These are phyloP conservation scores for Esox niger DNA, from an alignment of 2,113 vertebrate genomes.

Conservation along the genomic window DNA sequence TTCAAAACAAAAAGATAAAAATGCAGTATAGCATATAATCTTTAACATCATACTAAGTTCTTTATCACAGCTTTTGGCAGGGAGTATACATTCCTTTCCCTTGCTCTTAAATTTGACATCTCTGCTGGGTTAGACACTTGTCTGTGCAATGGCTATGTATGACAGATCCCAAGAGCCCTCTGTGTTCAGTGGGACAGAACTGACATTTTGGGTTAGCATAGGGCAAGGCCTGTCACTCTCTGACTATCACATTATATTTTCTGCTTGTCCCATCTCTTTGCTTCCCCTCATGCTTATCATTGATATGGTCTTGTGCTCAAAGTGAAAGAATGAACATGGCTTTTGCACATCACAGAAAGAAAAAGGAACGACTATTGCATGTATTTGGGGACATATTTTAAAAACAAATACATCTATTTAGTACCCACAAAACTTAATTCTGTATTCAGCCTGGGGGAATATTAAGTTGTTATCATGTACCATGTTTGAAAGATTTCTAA, in stretches of 20 bases:
- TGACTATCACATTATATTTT: slow-evolving; percentile 25
- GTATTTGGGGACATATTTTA: too few relatives aligned
- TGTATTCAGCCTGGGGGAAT: too few relatives aligned
- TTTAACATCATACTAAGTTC: slow-evolving; percentile 1
- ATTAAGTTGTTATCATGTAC: too few relatives aligned
- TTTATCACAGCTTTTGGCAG: slow-evolving; percentile 26
- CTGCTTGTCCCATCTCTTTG: slow-evolving; percentile 15
- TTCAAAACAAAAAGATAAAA: neutral
- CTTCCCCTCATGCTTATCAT: slow-evolving; percentile 21
- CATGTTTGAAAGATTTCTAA: too few relatives aligned
- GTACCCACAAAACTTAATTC: too few relatives aligned
- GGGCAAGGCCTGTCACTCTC: slow-evolving; percentile 64
- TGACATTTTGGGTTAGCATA: slow-evolving; percentile 50
- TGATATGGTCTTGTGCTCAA: neutral
- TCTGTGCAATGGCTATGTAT: slow-evolving; percentile 42
- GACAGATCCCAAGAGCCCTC: slow-evolving; percentile 50
- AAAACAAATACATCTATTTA: too few relatives aligned
- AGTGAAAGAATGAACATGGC: neutral
- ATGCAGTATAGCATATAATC: slow-evolving; percentile 4
- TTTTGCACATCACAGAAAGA: neutral
- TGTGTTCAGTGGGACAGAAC: slow-evolving; percentile 39
- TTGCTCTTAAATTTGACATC: slow-evolving; percentile 34
- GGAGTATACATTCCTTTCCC: slow-evolving; percentile 20
- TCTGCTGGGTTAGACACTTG: slow-evolving; percentile 19
- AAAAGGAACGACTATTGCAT: neutral